Evolutionary conservation across 1,140 invertebrate genomes (phyloP).

Genomic region (Antheraea mylitta): DNA sequence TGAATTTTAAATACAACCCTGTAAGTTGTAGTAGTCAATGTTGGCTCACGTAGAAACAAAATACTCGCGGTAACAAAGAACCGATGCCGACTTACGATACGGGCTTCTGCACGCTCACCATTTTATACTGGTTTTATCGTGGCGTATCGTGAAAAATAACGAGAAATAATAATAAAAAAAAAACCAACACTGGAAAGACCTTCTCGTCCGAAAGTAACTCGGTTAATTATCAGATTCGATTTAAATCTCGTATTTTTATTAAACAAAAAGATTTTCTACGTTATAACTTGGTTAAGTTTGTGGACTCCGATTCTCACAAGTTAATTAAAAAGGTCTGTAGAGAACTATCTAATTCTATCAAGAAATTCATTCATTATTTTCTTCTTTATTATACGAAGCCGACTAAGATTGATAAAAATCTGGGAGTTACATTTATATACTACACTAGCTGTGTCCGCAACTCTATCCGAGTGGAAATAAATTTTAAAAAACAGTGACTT

Average conservation of each 20-base stretch:
- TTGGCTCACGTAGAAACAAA: conserved; percentile 13
- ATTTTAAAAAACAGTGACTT: no score
- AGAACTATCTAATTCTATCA: not conserved
- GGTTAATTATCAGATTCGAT: conserved; percentile 34
- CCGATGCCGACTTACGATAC: conserved; percentile 44
- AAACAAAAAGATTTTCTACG: not conserved
- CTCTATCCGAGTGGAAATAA: no score
- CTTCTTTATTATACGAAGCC: no score
- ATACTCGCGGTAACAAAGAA: conserved; percentile 17
- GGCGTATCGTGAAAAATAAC: conserved; percentile 41
- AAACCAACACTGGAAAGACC: conserved; percentile 26
- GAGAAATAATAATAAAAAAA: conserved; percentile 26
- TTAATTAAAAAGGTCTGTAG: not conserved
- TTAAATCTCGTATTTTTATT: conserved; percentile 24
- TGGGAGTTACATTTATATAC: no score
- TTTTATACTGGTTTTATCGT: conserved; percentile 39
- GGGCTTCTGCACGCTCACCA: conserved; percentile 29
- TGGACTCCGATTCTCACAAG: not conserved
- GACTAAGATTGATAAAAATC: no score
- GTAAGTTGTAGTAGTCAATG: conserved; percentile 8
- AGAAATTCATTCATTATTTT: no score
- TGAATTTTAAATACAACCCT: not conserved
- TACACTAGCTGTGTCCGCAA: no score
- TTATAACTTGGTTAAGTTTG: not conserved
- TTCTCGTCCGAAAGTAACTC: conserved; percentile 16